phyloP scores from a whole-genome alignment of 2,113 vertebrate species.

The Microtus ochrogaster region DNA sequence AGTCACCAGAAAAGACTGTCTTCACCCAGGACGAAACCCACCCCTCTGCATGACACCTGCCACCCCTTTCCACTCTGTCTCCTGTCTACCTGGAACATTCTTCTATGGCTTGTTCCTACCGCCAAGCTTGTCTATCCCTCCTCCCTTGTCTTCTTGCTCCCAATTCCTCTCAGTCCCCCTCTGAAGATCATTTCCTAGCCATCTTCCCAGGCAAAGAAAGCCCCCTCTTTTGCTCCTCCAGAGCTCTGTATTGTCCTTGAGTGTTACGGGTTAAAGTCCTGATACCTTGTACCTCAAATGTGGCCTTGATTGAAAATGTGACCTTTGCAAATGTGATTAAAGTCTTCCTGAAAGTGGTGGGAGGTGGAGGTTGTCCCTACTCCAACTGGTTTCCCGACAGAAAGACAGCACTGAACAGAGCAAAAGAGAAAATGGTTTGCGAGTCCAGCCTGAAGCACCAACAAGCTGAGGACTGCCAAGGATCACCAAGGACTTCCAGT shows the following conservation, averaged over 20 bases:
- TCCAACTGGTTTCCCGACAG: neutral
- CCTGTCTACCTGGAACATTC: neutral
- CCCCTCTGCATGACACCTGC: neutral
- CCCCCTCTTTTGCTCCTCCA: neutral
- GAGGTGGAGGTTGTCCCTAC: neutral
- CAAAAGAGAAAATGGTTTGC: neutral
- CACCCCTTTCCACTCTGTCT: neutral
- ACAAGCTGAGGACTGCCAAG: neutral
- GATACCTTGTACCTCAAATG: neutral
- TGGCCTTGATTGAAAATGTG: neutral
- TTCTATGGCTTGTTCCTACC: neutral
- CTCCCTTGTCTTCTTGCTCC: neutral
- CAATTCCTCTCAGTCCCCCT: neutral
- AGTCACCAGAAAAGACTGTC: neutral
- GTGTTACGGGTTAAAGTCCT: neutral
- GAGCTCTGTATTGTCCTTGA: neutral
- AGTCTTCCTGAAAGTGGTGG: neutral
- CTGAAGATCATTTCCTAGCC: neutral
- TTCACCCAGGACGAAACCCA: neutral
- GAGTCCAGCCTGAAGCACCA: neutral
- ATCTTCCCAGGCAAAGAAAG: neutral
- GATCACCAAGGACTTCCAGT: neutral
- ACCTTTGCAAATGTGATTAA: neutral
- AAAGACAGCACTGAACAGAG: neutral
- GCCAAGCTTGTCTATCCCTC: neutral